Percentiles rank a stretch among this genome's conserved stretches.
phyloP scores from a whole-genome alignment of 2,888 invertebrate genomes.

The Mesorhabditis belari region DNA sequence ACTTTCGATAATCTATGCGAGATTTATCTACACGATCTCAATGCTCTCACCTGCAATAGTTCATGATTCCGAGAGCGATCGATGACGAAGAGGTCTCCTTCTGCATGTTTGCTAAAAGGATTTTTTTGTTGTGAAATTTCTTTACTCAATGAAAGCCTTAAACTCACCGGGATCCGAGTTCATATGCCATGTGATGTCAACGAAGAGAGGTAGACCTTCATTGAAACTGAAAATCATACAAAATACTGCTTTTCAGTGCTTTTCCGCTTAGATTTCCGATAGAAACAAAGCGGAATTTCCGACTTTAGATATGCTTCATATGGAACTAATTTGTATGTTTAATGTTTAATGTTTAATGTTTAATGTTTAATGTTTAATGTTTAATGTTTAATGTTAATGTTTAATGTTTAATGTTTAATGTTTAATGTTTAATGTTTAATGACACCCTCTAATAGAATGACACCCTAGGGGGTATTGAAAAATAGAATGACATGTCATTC shows the following conservation, averaged over 20 bases:
- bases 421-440: too few relatives aligned
- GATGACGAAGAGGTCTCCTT: slow-evolving; percentile 61
- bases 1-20: background rate
- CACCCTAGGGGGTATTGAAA: too few relatives aligned
- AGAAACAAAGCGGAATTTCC: too few relatives aligned
- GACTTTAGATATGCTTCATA: background rate
- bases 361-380: too few relatives aligned
- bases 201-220: slow-evolving; percentile 60
- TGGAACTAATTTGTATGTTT: background rate
- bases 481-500: too few relatives aligned
- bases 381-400: too few relatives aligned
- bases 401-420: too few relatives aligned
- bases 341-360: too few relatives aligned
- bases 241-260: background rate
- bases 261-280: background rate
- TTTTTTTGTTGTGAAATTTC: slow-evolving; percentile 34
- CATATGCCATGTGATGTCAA: slow-evolving; percentile 63
- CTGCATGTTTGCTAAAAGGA: slow-evolving; percentile 43
- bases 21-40: too few relatives aligned
- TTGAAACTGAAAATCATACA: slow-evolving; percentile 24
- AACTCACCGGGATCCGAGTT: slow-evolving; percentile 58
- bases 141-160: background rate
- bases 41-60: slow-evolving; percentile 59
- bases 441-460: too few relatives aligned
- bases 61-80: slow-evolving; percentile 60